A percentile compares a stretch with the other conserved stretches of the same genome.
phyloP scores from a whole-genome alignment of 1,140 invertebrate genomes.

The Drosophila pruinosa region DNA sequence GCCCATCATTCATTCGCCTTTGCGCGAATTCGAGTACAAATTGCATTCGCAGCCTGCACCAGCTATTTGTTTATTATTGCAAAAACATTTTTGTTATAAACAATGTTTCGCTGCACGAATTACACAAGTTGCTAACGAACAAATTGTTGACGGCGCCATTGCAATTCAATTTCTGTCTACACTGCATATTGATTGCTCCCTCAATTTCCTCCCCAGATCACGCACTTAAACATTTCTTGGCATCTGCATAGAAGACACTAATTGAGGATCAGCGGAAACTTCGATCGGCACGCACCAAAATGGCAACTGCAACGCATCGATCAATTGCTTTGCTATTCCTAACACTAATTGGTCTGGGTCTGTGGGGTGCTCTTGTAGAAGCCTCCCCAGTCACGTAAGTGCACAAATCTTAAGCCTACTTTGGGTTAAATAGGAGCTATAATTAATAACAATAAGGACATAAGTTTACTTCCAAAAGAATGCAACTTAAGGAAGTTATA shows the following conservation, averaged over 20 bases:
- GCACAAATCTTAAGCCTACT: neutral
- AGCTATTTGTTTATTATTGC: conserved; percentile 15
- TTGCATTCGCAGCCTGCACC: conserved; percentile 2
- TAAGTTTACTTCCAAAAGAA: too few species aligned
- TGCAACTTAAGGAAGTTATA: too few species aligned
- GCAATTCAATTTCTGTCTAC: conserved; percentile 23
- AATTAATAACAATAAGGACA: too few species aligned
- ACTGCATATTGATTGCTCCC: conserved; percentile 21
- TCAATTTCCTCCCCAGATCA: conserved; percentile 43
- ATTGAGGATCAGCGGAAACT: conserved; percentile 33
- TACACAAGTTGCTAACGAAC: neutral
- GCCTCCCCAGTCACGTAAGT: conserved; percentile 60
- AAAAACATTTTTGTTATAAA: conserved; percentile 21
- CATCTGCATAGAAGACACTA: conserved; percentile 34
- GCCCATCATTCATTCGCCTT: neutral
- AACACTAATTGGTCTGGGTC: conserved; percentile 53
- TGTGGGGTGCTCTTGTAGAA: conserved; percentile 22
- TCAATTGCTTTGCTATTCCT: conserved; percentile 47
- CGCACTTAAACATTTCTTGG: conserved; percentile 26
- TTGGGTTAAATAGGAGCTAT: too few species aligned
- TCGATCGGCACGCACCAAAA: conserved; percentile 37
- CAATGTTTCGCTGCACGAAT: conserved; percentile 30
- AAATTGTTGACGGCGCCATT: conserved; percentile 27
- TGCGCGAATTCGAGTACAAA: neutral
- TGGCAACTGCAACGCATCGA: conserved; percentile 37